phyloP scores from a whole-genome alignment of 2,888 invertebrate genomes.

The Drosophila nigricruria region DNA sequence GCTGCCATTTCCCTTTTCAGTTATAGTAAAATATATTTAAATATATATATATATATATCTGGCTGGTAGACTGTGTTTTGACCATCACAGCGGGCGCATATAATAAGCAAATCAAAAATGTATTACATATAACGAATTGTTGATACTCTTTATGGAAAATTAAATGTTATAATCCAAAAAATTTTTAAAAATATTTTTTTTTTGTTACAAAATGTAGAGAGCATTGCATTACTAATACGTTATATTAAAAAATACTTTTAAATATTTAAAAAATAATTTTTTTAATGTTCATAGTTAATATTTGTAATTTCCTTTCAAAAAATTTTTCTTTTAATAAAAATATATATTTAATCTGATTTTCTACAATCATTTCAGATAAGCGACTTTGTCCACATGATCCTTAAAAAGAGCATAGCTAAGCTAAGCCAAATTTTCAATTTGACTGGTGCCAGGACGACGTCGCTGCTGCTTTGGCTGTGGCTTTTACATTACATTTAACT shows the following conservation, averaged over 20 bases:
- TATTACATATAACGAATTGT: not conserved
- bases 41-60: slow-evolving; percentile 24
- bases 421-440: slow-evolving; percentile 45
- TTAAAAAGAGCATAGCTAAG: slow-evolving; percentile 20
- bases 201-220: not conserved
- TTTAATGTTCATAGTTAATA: too few species aligned
- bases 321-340: too few species aligned
- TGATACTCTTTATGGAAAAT: slow-evolving; percentile 5
- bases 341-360: not conserved
- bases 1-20: slow-evolving; percentile 17
- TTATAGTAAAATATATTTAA: slow-evolving; percentile 25
- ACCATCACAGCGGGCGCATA: slow-evolving; percentile 17
- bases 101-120: not conserved
- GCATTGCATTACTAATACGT: too few species aligned
- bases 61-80: slow-evolving; percentile 12
- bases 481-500: slow-evolving; percentile 76
- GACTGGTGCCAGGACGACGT: slow-evolving; percentile 6
- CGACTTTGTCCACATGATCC: not conserved
- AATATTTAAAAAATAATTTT: not conserved
- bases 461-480: slow-evolving; percentile 52
- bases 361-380: not conserved
- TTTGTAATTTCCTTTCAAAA: not conserved
- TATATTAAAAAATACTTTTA: not conserved
- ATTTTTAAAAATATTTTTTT: too few species aligned
- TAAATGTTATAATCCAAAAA: too few species aligned